Conservation (phyloP, 2,113 vertebrate genomes). For the Grammatotria lemairii region DNA sequence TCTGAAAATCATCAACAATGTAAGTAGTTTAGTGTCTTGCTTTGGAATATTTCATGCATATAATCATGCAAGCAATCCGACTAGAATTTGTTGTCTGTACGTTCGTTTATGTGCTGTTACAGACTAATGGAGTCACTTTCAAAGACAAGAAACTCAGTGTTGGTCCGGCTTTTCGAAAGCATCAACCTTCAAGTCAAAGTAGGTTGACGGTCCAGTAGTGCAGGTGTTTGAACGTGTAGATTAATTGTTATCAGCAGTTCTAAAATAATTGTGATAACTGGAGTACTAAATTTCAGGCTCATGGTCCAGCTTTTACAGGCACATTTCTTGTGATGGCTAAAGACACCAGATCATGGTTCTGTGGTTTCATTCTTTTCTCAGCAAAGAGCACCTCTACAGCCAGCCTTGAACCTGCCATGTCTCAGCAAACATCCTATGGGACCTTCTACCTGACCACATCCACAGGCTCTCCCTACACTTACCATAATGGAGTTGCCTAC, state of each 20-base stretch:
- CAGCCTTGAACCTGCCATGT: constrained; percentile 32
- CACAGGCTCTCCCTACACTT: constrained; percentile 80
- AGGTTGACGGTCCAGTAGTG: not conserved
- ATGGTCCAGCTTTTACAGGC: not conserved
- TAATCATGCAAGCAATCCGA: not conserved
- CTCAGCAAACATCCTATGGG: constrained; percentile 20
- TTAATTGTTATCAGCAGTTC: not conserved
- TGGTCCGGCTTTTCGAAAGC: constrained; percentile 80
- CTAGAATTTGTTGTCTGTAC: not conserved
- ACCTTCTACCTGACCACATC: constrained; percentile 78
- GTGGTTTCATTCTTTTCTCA: not conserved
- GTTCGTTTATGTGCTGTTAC: not conserved
- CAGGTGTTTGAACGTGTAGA: not conserved
- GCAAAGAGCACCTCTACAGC: not conserved
- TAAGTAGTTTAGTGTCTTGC: constrained; percentile 46
- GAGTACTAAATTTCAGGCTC: not conserved
- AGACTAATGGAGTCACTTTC: constrained; percentile 77
- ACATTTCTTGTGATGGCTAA: not conserved
- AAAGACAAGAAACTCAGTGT: constrained; percentile 82
- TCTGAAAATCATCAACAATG: constrained; percentile 80
- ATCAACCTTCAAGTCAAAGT: constrained; percentile 68
- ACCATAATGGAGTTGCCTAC: constrained; percentile 84
- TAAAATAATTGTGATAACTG: not conserved
- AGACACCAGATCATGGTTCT: not conserved
- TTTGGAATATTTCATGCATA: not conserved